Conservation (phyloP, 2,797 vertebrate species). For the Betta splendens region DNA sequence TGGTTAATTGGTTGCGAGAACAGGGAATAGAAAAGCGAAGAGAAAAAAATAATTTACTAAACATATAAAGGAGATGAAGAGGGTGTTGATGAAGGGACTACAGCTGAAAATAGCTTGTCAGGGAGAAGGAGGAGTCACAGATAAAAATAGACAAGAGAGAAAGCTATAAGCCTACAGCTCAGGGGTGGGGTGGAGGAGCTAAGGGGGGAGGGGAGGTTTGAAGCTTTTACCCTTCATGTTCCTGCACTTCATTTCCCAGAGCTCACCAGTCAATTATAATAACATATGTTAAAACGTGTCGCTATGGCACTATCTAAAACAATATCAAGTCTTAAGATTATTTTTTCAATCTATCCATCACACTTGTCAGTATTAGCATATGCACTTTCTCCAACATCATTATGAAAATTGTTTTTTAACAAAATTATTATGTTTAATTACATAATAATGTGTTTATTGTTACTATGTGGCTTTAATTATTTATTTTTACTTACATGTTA, state of each 20-base stretch:
- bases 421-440: too few species aligned
- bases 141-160: slow-evolving; percentile 69
- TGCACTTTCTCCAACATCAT: too few species aligned
- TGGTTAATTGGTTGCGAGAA: not conserved
- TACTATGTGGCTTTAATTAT: too few species aligned
- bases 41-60: slow-evolving; percentile 38
- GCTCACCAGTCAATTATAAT: slow-evolving; percentile 43
- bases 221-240: slow-evolving; percentile 45
- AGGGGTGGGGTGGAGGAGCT: slow-evolving; percentile 20
- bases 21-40: slow-evolving; percentile 2
- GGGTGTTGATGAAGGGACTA: slow-evolving; percentile 51
- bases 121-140: slow-evolving; percentile 59
- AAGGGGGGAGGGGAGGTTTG: not conserved
- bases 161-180: slow-evolving; percentile 60
- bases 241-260: slow-evolving; percentile 35
- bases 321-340: not conserved
- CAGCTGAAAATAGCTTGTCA: slow-evolving; percentile 58
- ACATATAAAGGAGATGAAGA: slow-evolving; percentile 50
- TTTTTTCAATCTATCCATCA: not conserved
- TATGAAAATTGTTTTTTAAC: too few species aligned
- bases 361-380: not conserved
- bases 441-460: too few species aligned
- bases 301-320: not conserved
- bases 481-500: too few species aligned
- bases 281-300: not conserved